These are phyloP conservation scores for Haliclona indistincta DNA, from an alignment of 37 sponge, comb jelly and placozoan genomes.

Conservation along the genomic window DNA sequence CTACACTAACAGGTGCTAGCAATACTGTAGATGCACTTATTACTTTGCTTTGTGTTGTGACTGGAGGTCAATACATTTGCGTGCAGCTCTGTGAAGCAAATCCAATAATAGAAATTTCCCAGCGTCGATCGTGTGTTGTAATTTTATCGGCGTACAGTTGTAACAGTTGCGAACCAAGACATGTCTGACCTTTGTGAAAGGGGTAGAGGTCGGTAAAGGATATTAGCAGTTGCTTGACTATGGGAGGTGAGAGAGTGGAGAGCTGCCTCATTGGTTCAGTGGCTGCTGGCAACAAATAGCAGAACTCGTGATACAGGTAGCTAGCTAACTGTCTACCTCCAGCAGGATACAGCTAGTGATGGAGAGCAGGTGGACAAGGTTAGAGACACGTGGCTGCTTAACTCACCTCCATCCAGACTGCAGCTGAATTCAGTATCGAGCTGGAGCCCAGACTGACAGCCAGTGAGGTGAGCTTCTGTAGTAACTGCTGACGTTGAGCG, in stretches of 20 bases:
- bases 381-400: background rate
- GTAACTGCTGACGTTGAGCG: slow-evolving; percentile 8
- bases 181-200: slow-evolving; percentile 51
- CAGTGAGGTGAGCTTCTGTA: slow-evolving; percentile 54
- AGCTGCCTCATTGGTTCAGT: slow-evolving; percentile 42
- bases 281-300: slow-evolving; percentile 65
- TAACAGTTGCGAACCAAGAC: no score
- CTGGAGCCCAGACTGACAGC: slow-evolving; percentile 33
- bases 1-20: no score
- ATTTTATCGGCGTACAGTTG: no score
- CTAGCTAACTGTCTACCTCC: slow-evolving; percentile 21
- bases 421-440: slow-evolving; percentile 27
- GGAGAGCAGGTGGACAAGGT: background rate
- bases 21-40: no score
- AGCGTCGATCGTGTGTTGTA: no score
- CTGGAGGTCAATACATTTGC: no score
- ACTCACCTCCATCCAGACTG: slow-evolving; percentile 74
- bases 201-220: slow-evolving; percentile 55
- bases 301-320: slow-evolving; percentile 55
- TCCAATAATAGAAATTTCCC: no score
- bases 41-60: no score
- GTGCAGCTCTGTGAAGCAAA: no score
- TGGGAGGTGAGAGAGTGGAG: slow-evolving; percentile 42
- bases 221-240: slow-evolving; percentile 48
- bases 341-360: slow-evolving; percentile 39